A percentile compares a stretch with the other conserved stretches of the same genome.
Conservation (phyloP, 2,113 vertebrate species). For the Miniopterus natalensis region DNA sequence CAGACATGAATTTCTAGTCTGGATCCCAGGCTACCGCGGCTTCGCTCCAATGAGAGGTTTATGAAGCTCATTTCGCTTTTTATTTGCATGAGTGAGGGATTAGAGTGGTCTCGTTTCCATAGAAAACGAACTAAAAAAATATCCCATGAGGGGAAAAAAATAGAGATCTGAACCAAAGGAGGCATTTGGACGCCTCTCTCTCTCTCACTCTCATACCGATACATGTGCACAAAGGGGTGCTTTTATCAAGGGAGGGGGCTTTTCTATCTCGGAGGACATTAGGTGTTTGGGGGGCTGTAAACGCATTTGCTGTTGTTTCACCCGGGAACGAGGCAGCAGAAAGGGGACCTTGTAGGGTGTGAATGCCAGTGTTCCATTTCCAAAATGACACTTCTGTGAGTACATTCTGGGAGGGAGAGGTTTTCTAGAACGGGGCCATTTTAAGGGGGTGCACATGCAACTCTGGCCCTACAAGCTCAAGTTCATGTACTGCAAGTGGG, state of each 20-base stretch:
- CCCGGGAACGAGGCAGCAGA: not conserved
- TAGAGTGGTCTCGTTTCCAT: slow-evolving; percentile 71
- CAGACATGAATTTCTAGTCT: slow-evolving; percentile 61
- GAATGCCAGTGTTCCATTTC: slow-evolving; percentile 50
- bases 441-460: slow-evolving; percentile 14
- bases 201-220: slow-evolving; percentile 47
- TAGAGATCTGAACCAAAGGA: slow-evolving; percentile 54
- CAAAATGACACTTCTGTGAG: slow-evolving; percentile 66
- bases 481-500: not conserved
- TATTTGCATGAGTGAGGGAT: slow-evolving; percentile 71
- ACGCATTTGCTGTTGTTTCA: slow-evolving; percentile 9
- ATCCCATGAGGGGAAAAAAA: not conserved
- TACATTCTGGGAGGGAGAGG: not conserved
- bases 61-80: slow-evolving; percentile 66
- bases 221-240: slow-evolving; percentile 67
- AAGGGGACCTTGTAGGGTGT: not conserved
- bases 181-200: not conserved
- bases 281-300: not conserved
- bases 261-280: slow-evolving; percentile 13
- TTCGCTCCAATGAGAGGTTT: slow-evolving; percentile 53
- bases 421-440: slow-evolving; percentile 33
- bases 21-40: slow-evolving; percentile 12
- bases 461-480: slow-evolving; percentile 43
- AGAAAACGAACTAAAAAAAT: slow-evolving; percentile 76
- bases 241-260: not conserved